Conservation (phyloP, 2,888 invertebrate genomes). For the Meghimatium bilineatum region DNA sequence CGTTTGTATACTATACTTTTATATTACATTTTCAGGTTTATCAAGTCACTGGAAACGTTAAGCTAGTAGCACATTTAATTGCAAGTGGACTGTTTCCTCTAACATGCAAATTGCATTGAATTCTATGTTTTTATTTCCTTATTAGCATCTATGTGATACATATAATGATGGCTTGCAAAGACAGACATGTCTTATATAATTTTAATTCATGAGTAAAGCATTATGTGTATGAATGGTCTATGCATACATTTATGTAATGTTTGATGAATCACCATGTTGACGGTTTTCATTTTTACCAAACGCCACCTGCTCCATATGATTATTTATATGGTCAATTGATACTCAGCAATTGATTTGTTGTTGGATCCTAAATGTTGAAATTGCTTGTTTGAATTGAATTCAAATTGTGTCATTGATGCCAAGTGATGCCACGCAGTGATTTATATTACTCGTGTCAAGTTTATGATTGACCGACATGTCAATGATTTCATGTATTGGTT, state of each 20-base stretch:
- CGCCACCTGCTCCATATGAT: neutral
- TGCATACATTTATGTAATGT: constrained; percentile 24
- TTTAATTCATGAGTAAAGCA: too few species aligned
- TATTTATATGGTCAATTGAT: neutral
- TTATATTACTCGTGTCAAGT: neutral
- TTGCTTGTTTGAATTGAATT: constrained; percentile 7
- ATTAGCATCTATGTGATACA: too few species aligned
- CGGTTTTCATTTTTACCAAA: constrained; percentile 31
- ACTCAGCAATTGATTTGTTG: neutral
- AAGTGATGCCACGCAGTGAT: constrained; percentile 7
- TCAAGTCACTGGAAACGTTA: too few species aligned
- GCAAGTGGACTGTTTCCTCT: too few species aligned
- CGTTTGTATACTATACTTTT: too few species aligned
- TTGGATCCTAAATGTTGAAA: constrained; percentile 15
- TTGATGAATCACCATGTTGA: constrained; percentile 47
- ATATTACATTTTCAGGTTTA: too few species aligned
- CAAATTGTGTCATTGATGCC: neutral
- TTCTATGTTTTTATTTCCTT: too few species aligned
- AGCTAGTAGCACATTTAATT: too few species aligned
- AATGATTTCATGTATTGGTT: neutral
- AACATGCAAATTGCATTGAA: too few species aligned
- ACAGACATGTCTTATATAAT: too few species aligned
- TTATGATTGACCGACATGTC: neutral
- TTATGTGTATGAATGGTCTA: neutral
- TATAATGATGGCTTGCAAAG: too few species aligned